Base-by-base conservation (phyloP, 2,797 vertebrate species). In the Squalus acanthias region DNA sequence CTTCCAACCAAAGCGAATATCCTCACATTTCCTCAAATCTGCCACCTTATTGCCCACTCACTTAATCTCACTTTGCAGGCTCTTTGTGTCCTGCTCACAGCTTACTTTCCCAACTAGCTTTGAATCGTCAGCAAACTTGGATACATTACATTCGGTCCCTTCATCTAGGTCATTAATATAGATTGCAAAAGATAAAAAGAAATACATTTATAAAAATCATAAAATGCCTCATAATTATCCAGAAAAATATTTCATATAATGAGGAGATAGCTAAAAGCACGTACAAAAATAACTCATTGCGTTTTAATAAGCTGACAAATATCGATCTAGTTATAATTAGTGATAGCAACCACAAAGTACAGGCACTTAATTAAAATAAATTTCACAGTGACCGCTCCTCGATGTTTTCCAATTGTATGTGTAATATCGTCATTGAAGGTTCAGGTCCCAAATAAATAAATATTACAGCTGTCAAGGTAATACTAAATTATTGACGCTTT, bases 401-500 rank as follows among this genome's bases (percentile, higher is more conserved):
- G 20, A 50, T 85, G 24, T 50, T 50, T 85, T 85, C 82, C 82
- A 85, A 85, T 24, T 85, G 39, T 85, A 46, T 85, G 82, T 0
- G 33, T 85, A 50, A 85, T 85, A 85, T 24, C 17, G 15, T 22
- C 82, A 50, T 24, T 85, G 82, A 85, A 50, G 50, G 20, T 85
- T 50, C 39, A 95, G 95, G 96, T 97, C 97, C 97, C 96, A 97
- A 97, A 97, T 85, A 85, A 46, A 24, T 97, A 98, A 97, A 97
- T 97, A 97, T 96, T 96, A 97, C 97, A 96, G 96, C 96, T 96
- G 96, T 96, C 97, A 97, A 96, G 97, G 96, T 96, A 96, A 96
- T 97, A 88, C 60, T 98, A 97, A 97, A 97, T 98, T 97, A 98
- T 97, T 98, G 97, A 97, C 97, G 96, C 88, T 96, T 95, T 97